Evolutionary conservation across 2,113 vertebrate genomes (phyloP).

Genomic region (Gyps fulvus): DNA sequence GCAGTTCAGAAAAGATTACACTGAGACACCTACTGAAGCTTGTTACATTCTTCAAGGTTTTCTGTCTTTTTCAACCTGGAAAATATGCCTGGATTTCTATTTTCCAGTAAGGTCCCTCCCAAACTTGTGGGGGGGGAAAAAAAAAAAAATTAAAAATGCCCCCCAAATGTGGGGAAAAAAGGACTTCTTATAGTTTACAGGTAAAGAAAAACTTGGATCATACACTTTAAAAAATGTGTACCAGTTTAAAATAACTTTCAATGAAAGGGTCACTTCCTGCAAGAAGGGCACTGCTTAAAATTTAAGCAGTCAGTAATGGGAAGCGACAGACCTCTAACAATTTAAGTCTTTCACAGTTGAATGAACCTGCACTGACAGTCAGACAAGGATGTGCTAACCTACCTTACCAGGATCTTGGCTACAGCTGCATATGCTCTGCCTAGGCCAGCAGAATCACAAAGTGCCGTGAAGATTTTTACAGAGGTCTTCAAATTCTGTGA

Average conservation of each 20-base stretch:
- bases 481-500: conserved; percentile 64
- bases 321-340: conserved; percentile 79
- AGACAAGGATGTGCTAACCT: conserved; percentile 64
- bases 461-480: conserved; percentile 62
- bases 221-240: conserved; percentile 4
- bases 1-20: conserved; percentile 1
- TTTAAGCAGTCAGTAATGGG: conserved; percentile 77
- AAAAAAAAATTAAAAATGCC: background rate
- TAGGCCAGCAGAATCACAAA: conserved; percentile 68
- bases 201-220: conserved; percentile 3
- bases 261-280: conserved; percentile 72
- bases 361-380: conserved; percentile 68
- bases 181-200: background rate
- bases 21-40: background rate
- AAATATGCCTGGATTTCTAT: conserved; percentile 9
- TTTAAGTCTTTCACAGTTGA: conserved; percentile 76
- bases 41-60: background rate
- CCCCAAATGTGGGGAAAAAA: background rate
- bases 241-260: conserved; percentile 57
- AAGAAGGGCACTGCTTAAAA: conserved; percentile 76
- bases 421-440: conserved; percentile 74
- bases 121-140: background rate
- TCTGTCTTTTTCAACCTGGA: conserved; percentile 1
- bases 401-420: conserved; percentile 77
- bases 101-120: background rate